phyloP scores from a whole-genome alignment of 1,140 invertebrate species.

The Bemisia tabaci region DNA sequence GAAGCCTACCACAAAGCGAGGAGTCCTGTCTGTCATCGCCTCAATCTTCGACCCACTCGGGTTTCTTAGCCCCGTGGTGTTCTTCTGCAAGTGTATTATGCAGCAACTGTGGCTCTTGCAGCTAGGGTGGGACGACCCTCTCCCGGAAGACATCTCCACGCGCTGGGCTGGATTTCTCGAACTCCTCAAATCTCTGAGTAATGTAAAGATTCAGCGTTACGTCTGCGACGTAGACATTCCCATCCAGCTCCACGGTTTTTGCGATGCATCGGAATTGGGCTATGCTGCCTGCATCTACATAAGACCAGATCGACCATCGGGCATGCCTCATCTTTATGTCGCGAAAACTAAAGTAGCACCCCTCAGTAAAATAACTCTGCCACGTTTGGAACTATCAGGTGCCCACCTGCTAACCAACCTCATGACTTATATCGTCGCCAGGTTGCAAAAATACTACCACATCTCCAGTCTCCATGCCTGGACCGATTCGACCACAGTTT shows the following conservation, averaged over 20 bases:
- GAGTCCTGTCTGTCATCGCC: slow-evolving; percentile 14
- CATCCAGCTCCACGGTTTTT: slow-evolving; percentile 12
- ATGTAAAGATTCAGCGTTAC: neutral
- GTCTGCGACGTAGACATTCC: neutral
- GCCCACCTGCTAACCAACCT: slow-evolving; percentile 25
- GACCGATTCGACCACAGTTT: slow-evolving; percentile 4
- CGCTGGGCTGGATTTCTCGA: slow-evolving; percentile 5
- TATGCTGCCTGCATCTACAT: slow-evolving; percentile 14
- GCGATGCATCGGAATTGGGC: slow-evolving; percentile 12
- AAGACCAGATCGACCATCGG: too few species aligned
- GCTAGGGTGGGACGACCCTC: slow-evolving; percentile 21
- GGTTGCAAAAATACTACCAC: neutral
- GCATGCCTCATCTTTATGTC: slow-evolving; percentile 23
- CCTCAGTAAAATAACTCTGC: slow-evolving; percentile 23
- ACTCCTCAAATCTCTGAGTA: neutral
- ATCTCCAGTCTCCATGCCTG: neutral
- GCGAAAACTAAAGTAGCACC: slow-evolving; percentile 29
- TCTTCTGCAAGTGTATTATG: slow-evolving; percentile 23
- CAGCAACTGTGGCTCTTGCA: slow-evolving; percentile 21
- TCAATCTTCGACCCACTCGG: slow-evolving; percentile 24
- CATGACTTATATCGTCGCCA: too few species aligned
- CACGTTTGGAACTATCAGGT: slow-evolving; percentile 29
- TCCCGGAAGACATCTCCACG: slow-evolving; percentile 10
- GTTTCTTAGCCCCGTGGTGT: slow-evolving; percentile 20
- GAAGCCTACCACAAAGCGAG: too few species aligned